Evolutionary conservation across 2,797 vertebrate species (phyloP).

Genomic region (Dryobates pubescens): DNA sequence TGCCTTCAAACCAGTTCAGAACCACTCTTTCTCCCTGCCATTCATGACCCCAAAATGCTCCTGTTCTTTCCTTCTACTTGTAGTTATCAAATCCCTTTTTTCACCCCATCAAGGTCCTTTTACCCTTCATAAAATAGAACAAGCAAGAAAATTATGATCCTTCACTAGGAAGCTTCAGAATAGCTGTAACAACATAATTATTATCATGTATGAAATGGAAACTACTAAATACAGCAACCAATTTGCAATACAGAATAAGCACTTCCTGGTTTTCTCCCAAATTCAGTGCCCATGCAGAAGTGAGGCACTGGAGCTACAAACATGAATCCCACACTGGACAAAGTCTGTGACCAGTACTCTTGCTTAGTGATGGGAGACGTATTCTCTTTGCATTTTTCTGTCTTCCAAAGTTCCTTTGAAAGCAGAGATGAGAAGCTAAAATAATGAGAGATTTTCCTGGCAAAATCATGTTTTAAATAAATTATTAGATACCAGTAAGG

Average conservation of each 20-base stretch:
- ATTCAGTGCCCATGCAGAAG: neutral
- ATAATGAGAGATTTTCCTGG: constrained; percentile 28
- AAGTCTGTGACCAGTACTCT: neutral
- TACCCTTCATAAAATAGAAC: neutral
- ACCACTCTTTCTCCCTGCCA: fast-evolving
- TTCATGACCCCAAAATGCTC: neutral
- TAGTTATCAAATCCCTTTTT: neutral
- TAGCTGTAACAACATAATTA: neutral
- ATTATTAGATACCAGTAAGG: constrained; percentile 20
- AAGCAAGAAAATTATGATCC: neutral
- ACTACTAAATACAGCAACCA: neutral
- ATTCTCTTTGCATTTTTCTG: neutral
- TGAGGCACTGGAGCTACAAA: neutral
- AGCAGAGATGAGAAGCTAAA: neutral
- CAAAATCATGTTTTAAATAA: constrained; percentile 26
- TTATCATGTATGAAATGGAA: neutral
- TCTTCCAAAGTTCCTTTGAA: constrained; percentile 5
- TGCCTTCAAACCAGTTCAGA: neutral
- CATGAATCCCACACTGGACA: neutral
- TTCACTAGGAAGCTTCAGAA: neutral
- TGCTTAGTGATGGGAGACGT: neutral
- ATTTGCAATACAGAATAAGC: neutral
- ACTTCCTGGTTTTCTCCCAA: neutral
- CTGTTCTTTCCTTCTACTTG: neutral
- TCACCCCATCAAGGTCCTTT: neutral